phyloP scores from a whole-genome alignment of 2,888 invertebrate genomes.

The Eulithis prunata region DNA sequence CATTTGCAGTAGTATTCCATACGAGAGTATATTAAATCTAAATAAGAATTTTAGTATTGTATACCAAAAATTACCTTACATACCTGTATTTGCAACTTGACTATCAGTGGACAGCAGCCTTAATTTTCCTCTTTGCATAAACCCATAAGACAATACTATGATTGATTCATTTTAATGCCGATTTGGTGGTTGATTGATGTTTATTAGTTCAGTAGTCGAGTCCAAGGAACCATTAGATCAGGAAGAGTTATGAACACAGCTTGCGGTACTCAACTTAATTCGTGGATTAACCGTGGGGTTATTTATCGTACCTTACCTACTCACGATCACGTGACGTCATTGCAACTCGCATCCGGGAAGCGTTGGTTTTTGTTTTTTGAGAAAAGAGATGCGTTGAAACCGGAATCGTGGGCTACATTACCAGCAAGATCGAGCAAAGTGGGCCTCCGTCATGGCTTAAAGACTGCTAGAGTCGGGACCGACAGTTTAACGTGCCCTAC shows the following conservation, averaged over 20 bases:
- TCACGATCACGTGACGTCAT: conserved; percentile 8
- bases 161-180: conserved; percentile 81
- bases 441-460: too few relatives aligned
- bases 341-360: conserved; percentile 37
- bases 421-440: too few relatives aligned
- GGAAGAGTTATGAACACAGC: conserved; percentile 79
- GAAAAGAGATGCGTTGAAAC: too few relatives aligned
- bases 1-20: too few relatives aligned
- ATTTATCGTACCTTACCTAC: conserved; percentile 58
- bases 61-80: too few relatives aligned
- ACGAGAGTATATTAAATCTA: too few relatives aligned
- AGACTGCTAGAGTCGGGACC: too few relatives aligned
- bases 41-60: too few relatives aligned
- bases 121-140: conserved; percentile 71
- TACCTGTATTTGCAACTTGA: background rate
- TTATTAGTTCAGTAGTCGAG: conserved; percentile 84
- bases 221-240: conserved; percentile 82
- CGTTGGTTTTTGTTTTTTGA: too few relatives aligned
- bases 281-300: conserved; percentile 69
- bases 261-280: conserved; percentile 80
- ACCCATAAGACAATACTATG: conserved; percentile 80
- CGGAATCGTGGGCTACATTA: too few relatives aligned
- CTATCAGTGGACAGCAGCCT: background rate
- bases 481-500: too few relatives aligned
- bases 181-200: conserved; percentile 80